Evolutionary conservation across 2,888 invertebrate species (phyloP).

Genomic region (Synanthedon myopaeformis): DNA sequence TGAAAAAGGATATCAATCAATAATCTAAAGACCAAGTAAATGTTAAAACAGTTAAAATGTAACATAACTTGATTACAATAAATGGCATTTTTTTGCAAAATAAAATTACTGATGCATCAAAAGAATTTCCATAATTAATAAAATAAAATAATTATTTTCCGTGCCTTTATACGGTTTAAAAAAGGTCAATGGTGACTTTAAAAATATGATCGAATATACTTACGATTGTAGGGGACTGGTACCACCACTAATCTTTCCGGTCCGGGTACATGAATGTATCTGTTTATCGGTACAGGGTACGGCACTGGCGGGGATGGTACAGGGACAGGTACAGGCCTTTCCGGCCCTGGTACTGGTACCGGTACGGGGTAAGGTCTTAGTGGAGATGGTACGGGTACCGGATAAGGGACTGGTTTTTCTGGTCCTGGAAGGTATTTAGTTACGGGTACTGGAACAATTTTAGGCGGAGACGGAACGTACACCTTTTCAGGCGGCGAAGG

Average conservation of each 20-base stretch:
- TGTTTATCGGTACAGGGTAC: conserved; percentile 16
- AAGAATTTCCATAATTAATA: too few relatives aligned
- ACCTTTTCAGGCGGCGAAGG: conserved; percentile 33
- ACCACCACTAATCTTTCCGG: conserved; percentile 30
- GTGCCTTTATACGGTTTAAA: too few relatives aligned
- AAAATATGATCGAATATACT: conserved; percentile 9
- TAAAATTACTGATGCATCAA: too few relatives aligned
- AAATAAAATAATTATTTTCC: too few relatives aligned
- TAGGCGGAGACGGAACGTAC: conserved; percentile 23
- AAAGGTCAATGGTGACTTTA: too few relatives aligned
- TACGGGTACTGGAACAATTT: conserved; percentile 15
- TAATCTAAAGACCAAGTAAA: too few relatives aligned
- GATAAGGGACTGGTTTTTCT: conserved; percentile 9
- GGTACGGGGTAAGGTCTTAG: conserved; percentile 20
- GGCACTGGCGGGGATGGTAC: background rate
- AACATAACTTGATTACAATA: too few relatives aligned
- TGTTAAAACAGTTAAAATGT: too few relatives aligned
- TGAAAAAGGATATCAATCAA: conserved; percentile 10
- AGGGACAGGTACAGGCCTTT: background rate
- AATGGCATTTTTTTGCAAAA: too few relatives aligned
- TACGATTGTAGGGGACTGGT: conserved; percentile 29
- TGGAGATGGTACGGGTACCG: conserved; percentile 28
- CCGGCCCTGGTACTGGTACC: conserved; percentile 19
- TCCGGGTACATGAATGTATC: conserved; percentile 36
- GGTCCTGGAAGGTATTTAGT: conserved; percentile 4